A percentile compares a stretch with the other conserved stretches of the same genome.
phyloP scores from a whole-genome alignment of 2,797 vertebrate species.

The Galaxias olidus region DNA sequence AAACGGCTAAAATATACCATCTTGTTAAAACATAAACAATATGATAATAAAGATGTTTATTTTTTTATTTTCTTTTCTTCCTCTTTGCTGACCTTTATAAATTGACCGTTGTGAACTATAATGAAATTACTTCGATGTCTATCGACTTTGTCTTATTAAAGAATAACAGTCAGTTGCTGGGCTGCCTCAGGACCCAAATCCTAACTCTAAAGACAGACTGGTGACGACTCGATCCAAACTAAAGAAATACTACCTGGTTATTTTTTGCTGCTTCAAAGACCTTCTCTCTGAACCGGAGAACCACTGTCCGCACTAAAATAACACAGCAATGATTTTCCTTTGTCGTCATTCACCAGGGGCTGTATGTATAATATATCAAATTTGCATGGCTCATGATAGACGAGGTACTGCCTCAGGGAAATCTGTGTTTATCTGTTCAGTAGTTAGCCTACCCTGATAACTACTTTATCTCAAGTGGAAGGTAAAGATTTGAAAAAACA shows the following conservation, averaged over 20 bases:
- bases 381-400: too few relatives aligned
- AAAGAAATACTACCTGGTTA: constrained; percentile 1
- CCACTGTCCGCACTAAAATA: constrained; percentile 6
- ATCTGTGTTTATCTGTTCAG: too few relatives aligned
- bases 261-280: constrained; percentile 9
- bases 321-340: neutral
- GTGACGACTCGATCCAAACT: constrained; percentile 2
- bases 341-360: neutral
- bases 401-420: too few relatives aligned
- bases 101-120: constrained; percentile 20
- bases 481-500: too few relatives aligned
- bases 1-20: neutral
- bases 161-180: constrained; percentile 13
- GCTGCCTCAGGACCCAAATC: constrained; percentile 5
- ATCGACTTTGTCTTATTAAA: constrained; percentile 16
- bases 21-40: too few relatives aligned
- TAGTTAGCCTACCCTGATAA: too few relatives aligned
- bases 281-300: constrained; percentile 2
- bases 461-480: too few relatives aligned
- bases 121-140: constrained; percentile 24
- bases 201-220: constrained; percentile 9
- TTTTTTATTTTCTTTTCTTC: too few relatives aligned
- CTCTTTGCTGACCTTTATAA: neutral
- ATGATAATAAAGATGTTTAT: too few relatives aligned
- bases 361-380: too few relatives aligned